Evolutionary conservation across 2,888 invertebrate species (phyloP).

Genomic region (Apocheima hispidaria): DNA sequence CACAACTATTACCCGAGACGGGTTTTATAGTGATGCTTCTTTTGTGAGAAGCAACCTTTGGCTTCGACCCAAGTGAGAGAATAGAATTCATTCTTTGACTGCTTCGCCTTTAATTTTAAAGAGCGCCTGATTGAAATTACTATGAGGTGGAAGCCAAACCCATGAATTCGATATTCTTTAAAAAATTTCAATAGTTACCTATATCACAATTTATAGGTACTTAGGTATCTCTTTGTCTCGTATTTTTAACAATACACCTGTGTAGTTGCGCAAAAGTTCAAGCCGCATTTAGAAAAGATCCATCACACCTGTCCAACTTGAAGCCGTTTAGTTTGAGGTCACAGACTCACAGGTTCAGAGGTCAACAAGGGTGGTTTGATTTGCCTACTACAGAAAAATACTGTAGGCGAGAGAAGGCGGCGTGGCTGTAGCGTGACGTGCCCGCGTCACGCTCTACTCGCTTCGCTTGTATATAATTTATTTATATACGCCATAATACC

Average conservation of each 20-base stretch:
- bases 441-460: too few species aligned
- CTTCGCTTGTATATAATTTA: too few species aligned
- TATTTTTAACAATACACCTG: conserved; percentile 3
- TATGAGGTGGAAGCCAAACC: too few species aligned
- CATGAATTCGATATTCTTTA: background rate
- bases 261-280: conserved; percentile 5
- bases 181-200: background rate
- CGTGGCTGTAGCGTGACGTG: too few species aligned
- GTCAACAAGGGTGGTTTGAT: conserved; percentile 6
- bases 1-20: background rate
- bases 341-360: too few species aligned
- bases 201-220: conserved; percentile 1
- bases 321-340: conserved; percentile 7
- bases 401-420: too few species aligned
- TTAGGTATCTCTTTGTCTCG: background rate
- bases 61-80: too few species aligned
- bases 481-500: too few species aligned
- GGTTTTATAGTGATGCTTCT: background rate
- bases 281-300: conserved; percentile 17
- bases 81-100: too few species aligned
- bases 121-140: too few species aligned
- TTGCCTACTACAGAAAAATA: background rate
- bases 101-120: too few species aligned
- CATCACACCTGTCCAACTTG: conserved; percentile 23
- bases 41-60: background rate